Evolutionary conservation across 1,140 invertebrate genomes (phyloP), one percentile per base, ranked within the genome.

Genomic region (Drosophila pachea): DNA sequence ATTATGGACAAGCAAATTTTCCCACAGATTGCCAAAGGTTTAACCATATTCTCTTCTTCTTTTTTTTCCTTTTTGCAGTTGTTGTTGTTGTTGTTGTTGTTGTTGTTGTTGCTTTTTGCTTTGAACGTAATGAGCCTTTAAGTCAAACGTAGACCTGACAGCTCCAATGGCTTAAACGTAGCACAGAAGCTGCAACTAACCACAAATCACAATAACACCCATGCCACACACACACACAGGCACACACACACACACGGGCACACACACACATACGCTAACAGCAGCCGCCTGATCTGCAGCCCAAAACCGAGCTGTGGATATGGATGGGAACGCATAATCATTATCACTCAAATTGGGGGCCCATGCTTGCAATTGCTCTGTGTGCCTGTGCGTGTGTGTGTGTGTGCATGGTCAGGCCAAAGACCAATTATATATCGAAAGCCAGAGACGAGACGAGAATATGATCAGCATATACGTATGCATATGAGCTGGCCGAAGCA

Each of bases 131-230:
- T 82, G 78, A 82, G 78, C 78, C 78, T 82, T 83, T 78, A 82
- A 82, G 78, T 83, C 78, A 82, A 82, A 82, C 74, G 78, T 75
- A 82, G 74, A 83, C 68, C 78, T 82, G 78, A 81, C 78, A 82
- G 78, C 78, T 82, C 52, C 68, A 82, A 77, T 74, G 78, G 75
- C 78, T 75, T 82, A 74, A 83, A 82, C 78, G 78, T 82, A 82
- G 78, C 78, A 82, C 78, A 82, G 78, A 77, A 82, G 78, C 78
- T 82, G 78, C 78, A 78, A 74, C 78, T 82, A 83, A 82, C 78
- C 78, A 83, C 78, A 82, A 82, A 82, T 83, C 78, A 82, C 68
- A 77, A 74, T 74, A 83, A 75, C 78, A 75, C 74, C 74, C 69
- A 68, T 55, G 22, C 62, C 68, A 70, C 54, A 59, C 54, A 58